Base-by-base conservation (phyloP, 2,797 vertebrate genomes). In the Onychomys torridus region DNA sequence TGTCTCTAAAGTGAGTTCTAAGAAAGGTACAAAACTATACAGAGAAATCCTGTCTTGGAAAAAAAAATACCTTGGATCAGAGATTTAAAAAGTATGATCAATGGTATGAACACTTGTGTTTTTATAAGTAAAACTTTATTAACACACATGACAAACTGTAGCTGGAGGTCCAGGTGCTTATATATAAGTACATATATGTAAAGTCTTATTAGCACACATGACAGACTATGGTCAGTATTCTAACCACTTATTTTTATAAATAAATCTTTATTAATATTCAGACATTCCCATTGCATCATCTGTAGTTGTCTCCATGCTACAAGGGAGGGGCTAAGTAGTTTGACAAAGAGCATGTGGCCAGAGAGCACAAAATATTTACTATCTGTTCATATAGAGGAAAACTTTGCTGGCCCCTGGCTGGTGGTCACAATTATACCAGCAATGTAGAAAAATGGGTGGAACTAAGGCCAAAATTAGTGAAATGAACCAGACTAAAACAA, bases 71-170 rank as follows among this genome's bases (percentile, higher is more conserved):
- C 77, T 34, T 79, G 55, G 4, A 55, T 82, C 27, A 87, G 69
- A 92, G 25, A 27, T 27, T 63, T 14, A 46, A 49, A 40, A 82
- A 78, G 55, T 63, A 49, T 40, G 4, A 2, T 21, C 3, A 21
- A 0, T 67, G 52, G 59, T 13, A 34, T n/a, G 40, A 55, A 5
- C 32, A 21, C 6, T 7, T 86, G 25, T 78, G 87, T 89, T 76
- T 78, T 90, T 90, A 29, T 84, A 92, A 85, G 77, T 94, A 93
- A 94, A 89, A 32, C 8, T 96, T 94, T 90, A 69, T 89, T 92
- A 76, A 57, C 65, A 34, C 29, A 67, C 2, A 49, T 14, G 40
- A 7, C 52, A 46, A 85, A 73, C 59, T 75, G n/a, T 63, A 17
- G 2, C 14, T 10, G 16, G 0, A 67, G 37, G 49, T 13, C 19